These are phyloP conservation scores for Thalassarche chlororhynchos DNA, from an alignment of 2,113 vertebrate species.

Conservation along the genomic window DNA sequence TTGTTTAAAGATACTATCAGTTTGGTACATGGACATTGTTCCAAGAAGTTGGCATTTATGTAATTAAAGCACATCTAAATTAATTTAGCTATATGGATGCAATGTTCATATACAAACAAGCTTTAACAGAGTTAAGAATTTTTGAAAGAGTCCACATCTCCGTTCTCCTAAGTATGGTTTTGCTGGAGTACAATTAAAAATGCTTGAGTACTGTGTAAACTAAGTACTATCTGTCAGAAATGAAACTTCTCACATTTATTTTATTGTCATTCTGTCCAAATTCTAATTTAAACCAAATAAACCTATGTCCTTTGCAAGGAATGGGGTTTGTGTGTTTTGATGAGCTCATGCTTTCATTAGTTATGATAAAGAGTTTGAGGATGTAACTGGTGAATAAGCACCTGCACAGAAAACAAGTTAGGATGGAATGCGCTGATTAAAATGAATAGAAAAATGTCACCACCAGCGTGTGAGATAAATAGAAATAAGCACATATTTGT, in stretches of 20 bases:
- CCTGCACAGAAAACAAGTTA: neutral
- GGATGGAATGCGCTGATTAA: neutral
- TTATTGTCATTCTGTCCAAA: neutral
- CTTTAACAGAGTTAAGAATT: neutral
- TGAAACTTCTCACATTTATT: neutral
- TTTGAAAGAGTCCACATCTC: neutral
- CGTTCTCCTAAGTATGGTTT: neutral
- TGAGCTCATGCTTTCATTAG: neutral
- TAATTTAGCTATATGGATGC: neutral
- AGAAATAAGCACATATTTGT: neutral
- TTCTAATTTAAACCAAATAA: neutral
- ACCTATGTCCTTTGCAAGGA: neutral
- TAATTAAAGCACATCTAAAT: neutral
- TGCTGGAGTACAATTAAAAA: neutral
- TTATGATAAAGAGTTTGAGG: neutral
- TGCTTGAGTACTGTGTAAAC: neutral
- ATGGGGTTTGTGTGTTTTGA: neutral
- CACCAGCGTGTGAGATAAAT: neutral
- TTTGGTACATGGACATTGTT: neutral
- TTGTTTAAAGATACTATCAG: neutral
- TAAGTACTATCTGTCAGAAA: neutral
- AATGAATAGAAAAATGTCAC: neutral
- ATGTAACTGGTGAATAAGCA: neutral
- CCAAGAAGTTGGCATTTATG: neutral
- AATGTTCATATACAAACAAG: neutral